Evolutionary conservation across 2,888 invertebrate species (phyloP).

Genomic region (Aspidiotus destructor): DNA sequence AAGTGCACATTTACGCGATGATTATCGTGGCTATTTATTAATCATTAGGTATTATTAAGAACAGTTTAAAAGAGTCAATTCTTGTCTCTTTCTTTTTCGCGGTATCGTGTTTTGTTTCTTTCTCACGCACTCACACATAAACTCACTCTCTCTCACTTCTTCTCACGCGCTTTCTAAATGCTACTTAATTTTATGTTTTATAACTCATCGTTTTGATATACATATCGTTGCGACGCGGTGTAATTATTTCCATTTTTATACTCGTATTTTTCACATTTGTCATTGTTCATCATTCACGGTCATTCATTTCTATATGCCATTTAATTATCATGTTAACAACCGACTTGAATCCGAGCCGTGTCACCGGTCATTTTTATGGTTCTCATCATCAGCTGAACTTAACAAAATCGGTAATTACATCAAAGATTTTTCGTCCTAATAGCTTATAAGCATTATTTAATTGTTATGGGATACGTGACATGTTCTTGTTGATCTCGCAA

Average conservation of each 20-base stretch:
- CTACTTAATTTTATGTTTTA: neutral
- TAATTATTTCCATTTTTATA: constrained; percentile 29
- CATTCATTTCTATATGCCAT: constrained; percentile 30
- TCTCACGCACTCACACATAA: neutral
- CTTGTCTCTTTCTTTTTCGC: too few species aligned
- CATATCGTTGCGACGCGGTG: constrained; percentile 14
- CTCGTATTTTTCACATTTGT: constrained; percentile 28
- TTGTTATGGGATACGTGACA: too few species aligned
- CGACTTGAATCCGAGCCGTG: constrained; percentile 33
- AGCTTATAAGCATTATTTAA: too few species aligned
- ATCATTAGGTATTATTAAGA: constrained; percentile 15
- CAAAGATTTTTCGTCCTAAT: neutral
- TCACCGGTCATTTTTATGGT: constrained; percentile 32
- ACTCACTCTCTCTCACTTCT: constrained; percentile 1
- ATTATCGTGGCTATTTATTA: constrained; percentile 26
- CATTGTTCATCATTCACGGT: constrained; percentile 31
- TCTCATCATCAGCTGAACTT: constrained; percentile 32
- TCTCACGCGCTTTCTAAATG: neutral
- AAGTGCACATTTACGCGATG: constrained; percentile 27
- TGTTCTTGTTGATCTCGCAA: too few species aligned
- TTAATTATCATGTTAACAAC: constrained; percentile 33
- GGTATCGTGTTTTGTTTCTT: neutral
- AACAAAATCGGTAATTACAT: constrained; percentile 32
- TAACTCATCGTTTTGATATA: constrained; percentile 12
- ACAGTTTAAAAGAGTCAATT: neutral